Percentiles rank a stretch among this genome's conserved stretches.
These are phyloP conservation scores for Pangasius macronema DNA, from an alignment of 2,797 vertebrate genomes.

Conservation along the genomic window DNA sequence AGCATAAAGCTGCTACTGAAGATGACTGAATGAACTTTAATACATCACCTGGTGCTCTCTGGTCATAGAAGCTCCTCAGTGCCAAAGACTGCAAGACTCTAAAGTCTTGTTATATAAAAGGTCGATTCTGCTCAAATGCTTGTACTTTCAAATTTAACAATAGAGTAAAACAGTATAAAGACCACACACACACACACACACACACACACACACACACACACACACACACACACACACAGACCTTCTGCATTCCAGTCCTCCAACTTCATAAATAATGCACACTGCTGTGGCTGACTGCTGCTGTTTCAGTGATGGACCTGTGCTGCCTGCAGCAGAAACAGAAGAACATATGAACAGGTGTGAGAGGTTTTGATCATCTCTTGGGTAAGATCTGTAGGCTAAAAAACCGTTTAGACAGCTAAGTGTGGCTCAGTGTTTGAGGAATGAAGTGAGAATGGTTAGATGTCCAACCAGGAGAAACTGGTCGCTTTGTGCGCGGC, in stretches of 20 bases:
- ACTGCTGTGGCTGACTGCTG: slow-evolving; percentile 64
- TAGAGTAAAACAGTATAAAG: not conserved
- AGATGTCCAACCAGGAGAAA: no score
- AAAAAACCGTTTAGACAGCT: no score
- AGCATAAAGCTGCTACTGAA: not conserved
- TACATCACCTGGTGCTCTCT: not conserved
- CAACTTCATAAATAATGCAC: slow-evolving; percentile 82
- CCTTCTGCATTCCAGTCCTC: slow-evolving; percentile 35
- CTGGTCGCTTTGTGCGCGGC: not conserved
- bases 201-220: slow-evolving; percentile 2
- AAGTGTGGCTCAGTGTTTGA: not conserved
- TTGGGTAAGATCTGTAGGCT: not conserved
- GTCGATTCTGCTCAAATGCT: not conserved
- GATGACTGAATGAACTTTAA: not conserved
- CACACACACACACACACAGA: not conserved
- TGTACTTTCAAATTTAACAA: not conserved
- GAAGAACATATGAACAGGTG: not conserved
- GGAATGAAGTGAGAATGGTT: not conserved
- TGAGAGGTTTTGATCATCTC: not conserved
- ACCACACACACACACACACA: not conserved
- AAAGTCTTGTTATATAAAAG: not conserved
- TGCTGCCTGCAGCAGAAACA: slow-evolving; percentile 24
- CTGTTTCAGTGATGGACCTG: slow-evolving; percentile 7
- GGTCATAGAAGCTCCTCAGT: not conserved
- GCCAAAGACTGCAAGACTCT: not conserved